Evolutionary conservation across 2,113 vertebrate genomes (phyloP).

Genomic region (Dolichallabes microphthalmus): DNA sequence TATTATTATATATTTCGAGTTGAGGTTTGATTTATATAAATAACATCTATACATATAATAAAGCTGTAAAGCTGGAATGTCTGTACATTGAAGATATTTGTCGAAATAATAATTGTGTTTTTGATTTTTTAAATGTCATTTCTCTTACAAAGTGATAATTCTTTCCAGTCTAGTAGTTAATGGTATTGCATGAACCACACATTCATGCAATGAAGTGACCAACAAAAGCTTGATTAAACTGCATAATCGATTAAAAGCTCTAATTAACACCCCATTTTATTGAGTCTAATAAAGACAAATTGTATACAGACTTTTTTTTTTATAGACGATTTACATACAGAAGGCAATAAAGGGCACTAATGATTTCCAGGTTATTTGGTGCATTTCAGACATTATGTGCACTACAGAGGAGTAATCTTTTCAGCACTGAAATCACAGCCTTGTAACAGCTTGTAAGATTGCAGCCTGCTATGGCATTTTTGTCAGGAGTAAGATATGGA

Average conservation of each 20-base stretch:
- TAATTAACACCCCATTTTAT: background rate
- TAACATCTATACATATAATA: background rate
- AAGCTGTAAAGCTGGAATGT: no score
- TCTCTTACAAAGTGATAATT: no score
- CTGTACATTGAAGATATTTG: no score
- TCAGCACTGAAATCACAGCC: background rate
- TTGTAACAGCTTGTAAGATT: background rate
- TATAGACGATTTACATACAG: background rate
- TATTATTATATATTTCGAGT: background rate
- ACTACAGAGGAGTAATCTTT: background rate
- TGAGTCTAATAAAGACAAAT: background rate
- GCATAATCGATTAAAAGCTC: no score
- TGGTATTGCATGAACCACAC: no score
- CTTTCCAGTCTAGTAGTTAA: no score
- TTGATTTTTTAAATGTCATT: no score
- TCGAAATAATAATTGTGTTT: no score
- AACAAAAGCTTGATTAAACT: no score
- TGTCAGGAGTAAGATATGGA: background rate
- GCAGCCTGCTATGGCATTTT: background rate
- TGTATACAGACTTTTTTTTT: background rate
- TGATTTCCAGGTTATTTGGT: background rate
- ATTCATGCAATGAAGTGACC: no score
- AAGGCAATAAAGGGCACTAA: background rate
- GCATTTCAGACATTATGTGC: background rate
- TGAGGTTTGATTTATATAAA: background rate